Conservation (phyloP, 53 echinoderm and acorn worm species). For the Luidia sarsii region DNA sequence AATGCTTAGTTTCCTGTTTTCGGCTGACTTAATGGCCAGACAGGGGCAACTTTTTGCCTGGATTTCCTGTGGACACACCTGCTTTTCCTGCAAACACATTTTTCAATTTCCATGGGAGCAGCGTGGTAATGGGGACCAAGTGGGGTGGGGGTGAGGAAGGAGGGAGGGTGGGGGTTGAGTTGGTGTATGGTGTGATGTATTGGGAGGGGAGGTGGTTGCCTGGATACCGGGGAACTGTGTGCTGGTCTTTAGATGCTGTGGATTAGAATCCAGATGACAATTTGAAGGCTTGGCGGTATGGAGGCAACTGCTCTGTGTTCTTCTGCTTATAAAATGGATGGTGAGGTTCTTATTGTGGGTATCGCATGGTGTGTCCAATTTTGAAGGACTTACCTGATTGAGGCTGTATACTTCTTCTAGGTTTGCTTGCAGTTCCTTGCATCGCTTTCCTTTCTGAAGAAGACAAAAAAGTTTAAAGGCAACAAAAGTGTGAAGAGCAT, state of each 20-base stretch:
- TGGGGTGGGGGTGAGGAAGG: background rate
- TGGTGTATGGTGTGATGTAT: background rate
- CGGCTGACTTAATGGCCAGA: background rate
- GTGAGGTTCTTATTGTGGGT: background rate
- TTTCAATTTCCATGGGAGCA: constrained; percentile 44
- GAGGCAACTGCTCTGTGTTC: too few species aligned
- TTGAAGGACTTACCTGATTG: constrained; percentile 42
- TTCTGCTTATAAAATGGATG: too few species aligned
- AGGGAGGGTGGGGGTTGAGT: background rate
- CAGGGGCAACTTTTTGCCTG: constrained; percentile 8
- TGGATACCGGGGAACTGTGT: background rate
- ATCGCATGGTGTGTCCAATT: background rate
- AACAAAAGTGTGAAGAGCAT: too few species aligned
- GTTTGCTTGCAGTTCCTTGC: constrained; percentile 55
- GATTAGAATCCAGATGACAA: too few species aligned
- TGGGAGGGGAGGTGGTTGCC: constrained; percentile 1
- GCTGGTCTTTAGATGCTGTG: too few species aligned
- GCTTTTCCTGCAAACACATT: constrained; percentile 26
- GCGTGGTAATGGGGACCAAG: background rate
- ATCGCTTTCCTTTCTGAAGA: constrained; percentile 64
- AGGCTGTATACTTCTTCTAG: constrained; percentile 51
- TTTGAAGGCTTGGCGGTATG: too few species aligned
- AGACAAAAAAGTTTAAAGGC: too few species aligned
- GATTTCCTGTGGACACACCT: constrained; percentile 43
- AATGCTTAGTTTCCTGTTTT: constrained; percentile 18